These are phyloP conservation scores for Acheta domesticus DNA, from an alignment of 2,888 invertebrate genomes.

Conservation along the genomic window DNA sequence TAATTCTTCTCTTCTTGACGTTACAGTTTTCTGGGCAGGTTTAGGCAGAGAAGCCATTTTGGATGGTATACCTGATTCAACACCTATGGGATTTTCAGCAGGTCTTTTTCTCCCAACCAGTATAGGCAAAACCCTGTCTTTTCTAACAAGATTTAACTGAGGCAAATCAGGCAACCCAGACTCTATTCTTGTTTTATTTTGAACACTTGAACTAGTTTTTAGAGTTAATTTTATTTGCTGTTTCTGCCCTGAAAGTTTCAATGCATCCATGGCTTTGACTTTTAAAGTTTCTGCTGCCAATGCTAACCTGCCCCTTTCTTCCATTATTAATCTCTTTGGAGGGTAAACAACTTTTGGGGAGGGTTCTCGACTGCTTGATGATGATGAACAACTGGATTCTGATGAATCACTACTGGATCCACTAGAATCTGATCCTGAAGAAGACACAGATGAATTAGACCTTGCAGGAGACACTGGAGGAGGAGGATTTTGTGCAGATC, in stretches of 20 bases:
- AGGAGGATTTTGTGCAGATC: conserved; percentile 58
- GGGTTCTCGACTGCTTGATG: conserved; percentile 47
- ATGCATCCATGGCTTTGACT: conserved; percentile 57
- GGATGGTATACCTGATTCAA: conserved; percentile 42
- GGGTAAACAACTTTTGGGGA: conserved; percentile 45
- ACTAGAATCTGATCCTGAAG: conserved; percentile 52
- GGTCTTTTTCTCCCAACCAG: conserved; percentile 49
- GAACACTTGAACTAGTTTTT: conserved; percentile 43
- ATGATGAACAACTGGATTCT: conserved; percentile 56
- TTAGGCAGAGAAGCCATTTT: conserved; percentile 57
- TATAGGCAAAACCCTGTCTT: conserved; percentile 38
- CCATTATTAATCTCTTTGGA: conserved; percentile 40
- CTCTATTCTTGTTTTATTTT: conserved; percentile 35
- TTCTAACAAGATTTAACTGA: conserved; percentile 35
- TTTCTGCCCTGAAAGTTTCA: conserved; percentile 58
- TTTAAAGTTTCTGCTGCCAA: conserved; percentile 43
- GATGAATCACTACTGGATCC: conserved; percentile 52
- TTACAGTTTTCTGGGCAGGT: conserved; percentile 59
- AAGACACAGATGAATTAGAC: conserved; percentile 35
- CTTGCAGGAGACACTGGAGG: conserved; percentile 48
- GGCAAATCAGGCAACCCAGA: conserved; percentile 41
- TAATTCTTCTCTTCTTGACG: conserved; percentile 87
- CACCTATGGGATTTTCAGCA: conserved; percentile 45
- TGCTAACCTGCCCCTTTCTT: conserved; percentile 43
- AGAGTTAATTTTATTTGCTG: conserved; percentile 63